Base-by-base conservation (phyloP, 2,888 invertebrate species). In the Pterostichus madidus region DNA sequence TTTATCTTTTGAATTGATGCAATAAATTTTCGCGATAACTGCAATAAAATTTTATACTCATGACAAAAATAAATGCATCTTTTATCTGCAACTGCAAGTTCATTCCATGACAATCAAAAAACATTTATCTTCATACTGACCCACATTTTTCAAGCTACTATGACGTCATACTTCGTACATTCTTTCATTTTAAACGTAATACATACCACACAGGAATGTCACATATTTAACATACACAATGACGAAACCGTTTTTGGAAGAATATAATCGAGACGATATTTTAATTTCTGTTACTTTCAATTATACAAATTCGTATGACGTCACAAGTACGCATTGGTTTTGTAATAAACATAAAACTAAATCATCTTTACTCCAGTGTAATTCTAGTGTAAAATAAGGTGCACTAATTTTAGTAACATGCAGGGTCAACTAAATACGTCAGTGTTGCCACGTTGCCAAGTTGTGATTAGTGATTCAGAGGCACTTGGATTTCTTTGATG, bases 151-250 rank as follows among this genome's bases (percentile, higher is more conserved):
- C 64, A 35, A 35, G 64, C 35, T 24, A 11, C n/a, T 8, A 11
- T 64, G 64, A 64, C 35, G 64, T 64, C 64, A 64, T 13, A 17
- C 5, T n/a, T 11, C 13, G n/a, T n/a, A 35, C 64, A 64, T 64
- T 64, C 64, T 64, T 64, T 64, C 64, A 64, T 35, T 64, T 64
- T 64, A 56, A 64, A 64, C 64, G 35, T 64, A 64, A 35, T 64
- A 31, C 32, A 64, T 64, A 31, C 32, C 0, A 11, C 35, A 32
- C 35, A 35, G 13, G 64, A 64, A 64, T 64, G 35, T 13, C 32
- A n/a, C 10, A 49, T 10, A 49, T 49, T 13, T n/a, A n/a, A 49
- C 32, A 64, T 64, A 64, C n/a, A 61, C 61, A 61, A n/a, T 35
- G 35, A 64, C 35, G 35, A 10, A 32, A 35, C n/a, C 8, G 39